phyloP scores from a whole-genome alignment of 2,797 vertebrate genomes.

The Pantherophis alleghaniensis region DNA sequence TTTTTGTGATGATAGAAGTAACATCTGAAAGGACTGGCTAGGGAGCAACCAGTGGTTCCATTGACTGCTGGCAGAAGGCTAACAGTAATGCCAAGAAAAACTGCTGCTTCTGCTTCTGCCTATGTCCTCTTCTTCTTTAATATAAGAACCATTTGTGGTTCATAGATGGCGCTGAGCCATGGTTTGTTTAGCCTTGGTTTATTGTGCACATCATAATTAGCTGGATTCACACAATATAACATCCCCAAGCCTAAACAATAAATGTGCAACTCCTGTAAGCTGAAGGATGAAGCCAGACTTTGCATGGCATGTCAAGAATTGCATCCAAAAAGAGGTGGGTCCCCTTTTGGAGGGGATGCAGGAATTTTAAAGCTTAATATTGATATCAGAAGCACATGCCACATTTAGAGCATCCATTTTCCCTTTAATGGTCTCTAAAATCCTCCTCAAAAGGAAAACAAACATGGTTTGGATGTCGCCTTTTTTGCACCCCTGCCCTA shows the following conservation, averaged over 20 bases:
- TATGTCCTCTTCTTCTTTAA: neutral
- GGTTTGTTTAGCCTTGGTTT: neutral
- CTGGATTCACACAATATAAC: neutral
- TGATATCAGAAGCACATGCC: neutral
- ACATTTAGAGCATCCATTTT: neutral
- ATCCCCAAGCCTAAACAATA: neutral
- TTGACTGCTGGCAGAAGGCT: neutral
- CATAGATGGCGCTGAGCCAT: neutral
- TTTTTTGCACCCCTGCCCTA: neutral
- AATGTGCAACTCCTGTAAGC: neutral
- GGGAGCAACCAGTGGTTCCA: neutral
- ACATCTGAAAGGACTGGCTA: neutral
- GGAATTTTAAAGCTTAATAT: neutral
- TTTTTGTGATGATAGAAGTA: neutral
- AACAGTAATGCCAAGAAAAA: neutral
- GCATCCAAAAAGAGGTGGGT: neutral
- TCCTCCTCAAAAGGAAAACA: neutral
- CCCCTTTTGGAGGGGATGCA: neutral
- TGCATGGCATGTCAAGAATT: neutral
- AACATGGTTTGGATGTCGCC: neutral
- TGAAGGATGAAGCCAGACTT: neutral
- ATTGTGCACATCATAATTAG: neutral
- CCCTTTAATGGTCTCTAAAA: neutral
- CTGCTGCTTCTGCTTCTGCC: neutral
- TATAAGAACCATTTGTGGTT: neutral